These are phyloP conservation scores for Syritta pipiens DNA, from an alignment of 2,888 invertebrate genomes.

Conservation along the genomic window DNA sequence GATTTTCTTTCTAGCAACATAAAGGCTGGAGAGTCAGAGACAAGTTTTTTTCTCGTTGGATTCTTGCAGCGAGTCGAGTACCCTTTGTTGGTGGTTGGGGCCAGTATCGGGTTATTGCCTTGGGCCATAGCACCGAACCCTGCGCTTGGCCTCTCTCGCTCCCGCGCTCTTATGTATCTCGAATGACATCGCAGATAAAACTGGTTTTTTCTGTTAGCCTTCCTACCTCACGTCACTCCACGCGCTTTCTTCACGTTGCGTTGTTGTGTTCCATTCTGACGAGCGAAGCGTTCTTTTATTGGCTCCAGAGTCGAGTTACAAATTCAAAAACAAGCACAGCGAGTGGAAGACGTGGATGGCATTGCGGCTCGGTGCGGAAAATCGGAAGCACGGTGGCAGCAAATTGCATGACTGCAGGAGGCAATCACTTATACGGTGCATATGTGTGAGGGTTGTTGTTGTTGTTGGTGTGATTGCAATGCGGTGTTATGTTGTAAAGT, in stretches of 20 bases:
- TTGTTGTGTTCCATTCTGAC: conserved; percentile 25
- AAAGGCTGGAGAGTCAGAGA: conserved; percentile 5
- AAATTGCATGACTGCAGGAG: conserved; percentile 63
- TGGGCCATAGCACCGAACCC: conserved; percentile 24
- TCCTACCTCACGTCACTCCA: conserved; percentile 9
- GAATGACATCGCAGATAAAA: conserved; percentile 25
- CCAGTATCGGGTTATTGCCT: conserved; percentile 46
- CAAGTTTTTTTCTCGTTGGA: conserved; percentile 8
- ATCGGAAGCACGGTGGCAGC: conserved; percentile 3
- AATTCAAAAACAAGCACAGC: conserved; percentile 21
- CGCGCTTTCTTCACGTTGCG: not conserved
- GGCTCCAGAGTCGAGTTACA: conserved; percentile 32
- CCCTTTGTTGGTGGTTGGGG: not conserved
- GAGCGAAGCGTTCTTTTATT: conserved; percentile 11
- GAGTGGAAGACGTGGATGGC: not conserved
- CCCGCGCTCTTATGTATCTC: not conserved
- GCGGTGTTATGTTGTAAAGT: conserved; percentile 19
- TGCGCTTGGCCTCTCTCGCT: conserved; percentile 24
- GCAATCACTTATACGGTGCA: conserved; percentile 40
- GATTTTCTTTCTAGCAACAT: conserved; percentile 20
- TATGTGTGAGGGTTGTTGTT: not conserved
- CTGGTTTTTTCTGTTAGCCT: conserved; percentile 31
- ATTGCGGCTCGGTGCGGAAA: not conserved
- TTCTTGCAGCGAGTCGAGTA: conserved; percentile 6
- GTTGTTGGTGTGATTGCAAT: conserved; percentile 15